Evolutionary conservation across 2,113 vertebrate species (phyloP).

Genomic region (Apaloderma vittatum): DNA sequence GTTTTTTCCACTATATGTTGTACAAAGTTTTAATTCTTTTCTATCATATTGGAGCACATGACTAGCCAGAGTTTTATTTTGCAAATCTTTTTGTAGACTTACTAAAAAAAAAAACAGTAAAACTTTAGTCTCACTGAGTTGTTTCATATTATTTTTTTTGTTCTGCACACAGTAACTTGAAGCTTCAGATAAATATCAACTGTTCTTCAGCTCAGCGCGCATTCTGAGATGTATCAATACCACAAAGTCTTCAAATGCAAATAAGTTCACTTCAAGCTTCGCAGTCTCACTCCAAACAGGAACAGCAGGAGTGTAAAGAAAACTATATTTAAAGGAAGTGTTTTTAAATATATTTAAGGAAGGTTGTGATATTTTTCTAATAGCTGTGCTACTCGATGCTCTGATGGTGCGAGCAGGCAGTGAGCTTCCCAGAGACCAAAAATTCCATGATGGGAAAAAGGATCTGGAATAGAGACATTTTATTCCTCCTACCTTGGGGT

Average conservation of each 20-base stretch:
- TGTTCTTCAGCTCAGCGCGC: neutral
- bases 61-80: neutral
- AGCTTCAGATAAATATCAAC: neutral
- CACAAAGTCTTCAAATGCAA: neutral
- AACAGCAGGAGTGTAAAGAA: neutral
- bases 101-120: neutral
- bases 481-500: neutral
- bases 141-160: neutral
- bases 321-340: rapidly evolving
- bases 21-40: neutral
- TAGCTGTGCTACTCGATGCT: rapidly evolving
- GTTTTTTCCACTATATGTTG: neutral
- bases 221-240: neutral
- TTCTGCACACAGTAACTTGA: neutral
- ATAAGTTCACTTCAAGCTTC: neutral
- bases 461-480: neutral
- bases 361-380: neutral
- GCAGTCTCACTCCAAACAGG: neutral
- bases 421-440: neutral
- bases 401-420: no score
- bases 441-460: neutral
- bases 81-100: neutral
- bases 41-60: neutral
- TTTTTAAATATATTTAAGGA: neutral
- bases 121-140: neutral